These are phyloP conservation scores for Myodes glareolus DNA, from an alignment of 2,113 vertebrate species.

Conservation along the genomic window DNA sequence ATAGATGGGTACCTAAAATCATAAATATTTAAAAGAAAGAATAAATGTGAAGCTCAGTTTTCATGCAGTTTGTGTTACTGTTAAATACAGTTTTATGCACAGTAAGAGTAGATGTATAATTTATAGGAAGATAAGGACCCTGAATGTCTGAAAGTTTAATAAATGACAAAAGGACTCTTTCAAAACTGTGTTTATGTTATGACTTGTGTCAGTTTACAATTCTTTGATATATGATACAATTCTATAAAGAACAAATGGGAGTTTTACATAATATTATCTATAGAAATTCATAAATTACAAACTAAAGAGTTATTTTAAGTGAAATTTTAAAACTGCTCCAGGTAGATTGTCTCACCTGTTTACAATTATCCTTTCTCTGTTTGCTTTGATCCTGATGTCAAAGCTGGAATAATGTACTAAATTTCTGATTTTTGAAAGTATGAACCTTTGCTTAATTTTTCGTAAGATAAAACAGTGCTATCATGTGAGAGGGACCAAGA, in stretches of 20 bases:
- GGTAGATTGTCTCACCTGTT: neutral
- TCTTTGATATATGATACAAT: neutral
- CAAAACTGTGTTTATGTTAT: neutral
- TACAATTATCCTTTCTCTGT: neutral
- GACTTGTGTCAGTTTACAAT: neutral
- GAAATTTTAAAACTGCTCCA: neutral
- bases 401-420: rapidly evolving
- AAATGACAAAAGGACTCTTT: neutral
- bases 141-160: neutral
- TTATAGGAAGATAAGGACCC: neutral
- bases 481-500: neutral
- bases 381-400: neutral
- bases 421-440: neutral
- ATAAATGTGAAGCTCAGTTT: neutral
- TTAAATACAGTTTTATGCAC: neutral
- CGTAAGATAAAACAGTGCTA: neutral
- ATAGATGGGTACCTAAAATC: neutral
- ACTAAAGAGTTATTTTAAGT: neutral
- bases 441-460: neutral
- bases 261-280: neutral
- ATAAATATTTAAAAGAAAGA: neutral
- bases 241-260: neutral
- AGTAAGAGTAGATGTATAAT: neutral
- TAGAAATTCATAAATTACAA: neutral
- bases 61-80: neutral